These are phyloP conservation scores for Sorex fumeus DNA, from an alignment of 2,113 vertebrate genomes.

Conservation along the genomic window DNA sequence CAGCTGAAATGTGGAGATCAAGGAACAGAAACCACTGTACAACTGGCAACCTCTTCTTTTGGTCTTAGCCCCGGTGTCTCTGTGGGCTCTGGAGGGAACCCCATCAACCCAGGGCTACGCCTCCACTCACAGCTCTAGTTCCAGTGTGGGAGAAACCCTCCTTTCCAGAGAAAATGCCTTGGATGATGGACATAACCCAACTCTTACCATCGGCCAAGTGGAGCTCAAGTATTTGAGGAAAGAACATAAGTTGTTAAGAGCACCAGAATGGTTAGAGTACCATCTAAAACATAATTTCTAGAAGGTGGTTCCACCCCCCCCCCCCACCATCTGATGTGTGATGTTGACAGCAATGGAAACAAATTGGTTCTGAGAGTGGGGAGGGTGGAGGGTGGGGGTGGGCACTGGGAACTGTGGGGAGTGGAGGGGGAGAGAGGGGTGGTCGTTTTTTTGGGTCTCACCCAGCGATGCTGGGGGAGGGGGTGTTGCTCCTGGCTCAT, in stretches of 20 bases:
- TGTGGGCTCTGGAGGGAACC: not conserved
- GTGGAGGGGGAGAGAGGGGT: not conserved
- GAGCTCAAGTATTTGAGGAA: not conserved
- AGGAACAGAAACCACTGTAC: constrained; percentile 10
- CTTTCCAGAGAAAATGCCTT: not conserved
- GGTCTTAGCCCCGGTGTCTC: not conserved
- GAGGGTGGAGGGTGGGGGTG: no score
- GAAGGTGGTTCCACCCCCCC: constrained; percentile 80
- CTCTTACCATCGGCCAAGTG: not conserved
- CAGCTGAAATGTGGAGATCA: constrained; percentile 42
- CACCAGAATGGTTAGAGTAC: not conserved
- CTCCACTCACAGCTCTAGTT: not conserved
- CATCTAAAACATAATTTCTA: constrained; percentile 42
- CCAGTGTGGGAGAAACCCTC: not conserved
- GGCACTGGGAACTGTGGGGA: not conserved
- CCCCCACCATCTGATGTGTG: not conserved
- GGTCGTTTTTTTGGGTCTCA: no score
- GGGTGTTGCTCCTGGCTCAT: no score
- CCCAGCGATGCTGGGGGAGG: no score
- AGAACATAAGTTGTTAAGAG: constrained; percentile 34
- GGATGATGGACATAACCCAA: not conserved
- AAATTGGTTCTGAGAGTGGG: constrained; percentile 49
- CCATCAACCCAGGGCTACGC: not conserved
- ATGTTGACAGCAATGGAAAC: constrained; percentile 51
- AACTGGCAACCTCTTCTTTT: not conserved